Base-by-base conservation (phyloP, 2,888 invertebrate species). In the Tolmerus cingulatus region DNA sequence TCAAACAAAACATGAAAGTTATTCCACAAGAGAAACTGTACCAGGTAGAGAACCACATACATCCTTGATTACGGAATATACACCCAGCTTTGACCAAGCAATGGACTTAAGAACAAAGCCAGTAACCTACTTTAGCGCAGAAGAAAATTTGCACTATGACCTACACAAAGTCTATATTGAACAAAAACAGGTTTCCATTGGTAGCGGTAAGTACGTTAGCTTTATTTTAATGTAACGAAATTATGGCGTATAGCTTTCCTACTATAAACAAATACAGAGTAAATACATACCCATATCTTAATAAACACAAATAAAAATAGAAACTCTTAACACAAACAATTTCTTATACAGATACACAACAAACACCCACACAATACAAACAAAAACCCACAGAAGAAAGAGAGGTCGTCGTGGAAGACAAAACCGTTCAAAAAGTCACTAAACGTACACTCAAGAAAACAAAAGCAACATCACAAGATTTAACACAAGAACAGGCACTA, bases 331-430 rank as follows among this genome's bases (percentile, higher is more conserved):
- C 34, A 84, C 82, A 86, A 40, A 57, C 51, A 86, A 19, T 77
- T 90, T 91, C 90, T 90, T 90, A 91, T 90, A 91, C 91, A 91
- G 92, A 92, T 91, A 91, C 90, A 90, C 89, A 89, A 90, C 89
- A 91, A 90, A 91, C 82, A 91, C 90, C 90, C 91, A 91, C 92
- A 93, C 90, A 92, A 91, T 89, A 91, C 90, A 92, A 93, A 91
- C 92, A 92, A 90, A 40, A 74, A 57, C 23, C 43, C 89, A 89
- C 89, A 88, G 85, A 87, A 87, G 81, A 91, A 90, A 90, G 91
- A 87, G 91, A 91, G 88, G 88, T 90, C 79, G 92, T 93, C 1
- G 93, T 93, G 90, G 90, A 92, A 87, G 91, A 93, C n/a, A 90
- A 91, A 87, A 90, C 87, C 88, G 91, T 91, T 9, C 90, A 92